These are phyloP conservation scores for Chrysochloris asiatica DNA, from an alignment of 2,113 vertebrate genomes.

Conservation along the genomic window DNA sequence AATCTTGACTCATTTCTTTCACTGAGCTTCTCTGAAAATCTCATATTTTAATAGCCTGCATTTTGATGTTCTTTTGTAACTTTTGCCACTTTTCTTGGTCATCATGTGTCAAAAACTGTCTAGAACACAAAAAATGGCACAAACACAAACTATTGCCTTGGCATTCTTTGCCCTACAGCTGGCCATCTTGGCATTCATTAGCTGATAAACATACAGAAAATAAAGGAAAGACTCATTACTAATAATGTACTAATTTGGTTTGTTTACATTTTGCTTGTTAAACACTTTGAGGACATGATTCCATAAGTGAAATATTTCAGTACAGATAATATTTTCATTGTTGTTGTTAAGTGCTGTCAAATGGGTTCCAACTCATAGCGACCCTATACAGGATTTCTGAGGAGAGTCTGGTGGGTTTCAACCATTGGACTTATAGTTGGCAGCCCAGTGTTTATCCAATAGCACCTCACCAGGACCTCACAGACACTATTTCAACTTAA, in stretches of 20 bases:
- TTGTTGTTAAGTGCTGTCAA: too few species aligned
- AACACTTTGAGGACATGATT: slow-evolving; percentile 5
- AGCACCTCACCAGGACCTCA: too few species aligned
- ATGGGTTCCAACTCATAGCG: too few species aligned
- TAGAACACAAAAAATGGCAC: not conserved
- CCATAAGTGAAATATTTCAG: not conserved
- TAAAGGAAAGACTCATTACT: not conserved
- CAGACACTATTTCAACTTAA: not conserved
- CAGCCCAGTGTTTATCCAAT: too few species aligned
- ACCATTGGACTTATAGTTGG: too few species aligned
- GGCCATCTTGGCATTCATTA: not conserved
- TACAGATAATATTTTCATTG: not conserved
- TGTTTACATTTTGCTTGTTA: not conserved
- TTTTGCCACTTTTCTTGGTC: not conserved
- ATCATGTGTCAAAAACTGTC: not conserved
- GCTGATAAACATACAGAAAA: not conserved
- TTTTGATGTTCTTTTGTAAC: not conserved
- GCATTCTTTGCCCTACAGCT: not conserved
- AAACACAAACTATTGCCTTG: not conserved
- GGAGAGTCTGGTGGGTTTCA: too few species aligned
- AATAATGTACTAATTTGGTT: not conserved
- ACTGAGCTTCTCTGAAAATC: not conserved
- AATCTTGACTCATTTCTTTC: not conserved
- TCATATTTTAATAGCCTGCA: not conserved
- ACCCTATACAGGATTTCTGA: too few species aligned